These are phyloP conservation scores for Macropus fuliginosus DNA, from an alignment of 2,797 vertebrate genomes.

Conservation along the genomic window DNA sequence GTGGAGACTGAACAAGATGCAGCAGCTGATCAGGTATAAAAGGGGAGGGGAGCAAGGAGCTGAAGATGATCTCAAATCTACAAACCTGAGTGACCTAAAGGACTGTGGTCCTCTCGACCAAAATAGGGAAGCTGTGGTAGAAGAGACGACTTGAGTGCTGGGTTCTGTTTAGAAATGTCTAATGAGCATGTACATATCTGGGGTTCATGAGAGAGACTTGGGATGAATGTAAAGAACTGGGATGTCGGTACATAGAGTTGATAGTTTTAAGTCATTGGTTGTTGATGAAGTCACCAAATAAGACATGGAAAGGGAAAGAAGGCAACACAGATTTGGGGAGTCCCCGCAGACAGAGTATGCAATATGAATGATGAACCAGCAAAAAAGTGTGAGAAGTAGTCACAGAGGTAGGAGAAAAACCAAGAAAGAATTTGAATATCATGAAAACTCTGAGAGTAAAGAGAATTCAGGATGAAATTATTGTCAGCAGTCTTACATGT, in stretches of 20 bases:
- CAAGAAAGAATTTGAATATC: not conserved
- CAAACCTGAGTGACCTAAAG: too few species aligned
- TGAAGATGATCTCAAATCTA: too few species aligned
- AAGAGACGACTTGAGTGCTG: not conserved
- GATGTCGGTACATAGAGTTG: not conserved
- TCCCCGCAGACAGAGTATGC: not conserved
- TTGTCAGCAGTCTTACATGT: not conserved
- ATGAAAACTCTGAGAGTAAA: not conserved
- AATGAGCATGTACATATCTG: not conserved
- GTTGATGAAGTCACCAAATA: not conserved
- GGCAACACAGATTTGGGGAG: not conserved
- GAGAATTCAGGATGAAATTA: not conserved
- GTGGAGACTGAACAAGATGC: not conserved
- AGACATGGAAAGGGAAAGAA: not conserved
- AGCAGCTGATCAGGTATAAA: not conserved
- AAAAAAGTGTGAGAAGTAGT: not conserved
- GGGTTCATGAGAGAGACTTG: not conserved
- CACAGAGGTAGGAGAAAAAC: not conserved
- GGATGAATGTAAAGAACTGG: not conserved
- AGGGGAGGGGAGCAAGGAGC: too few species aligned
- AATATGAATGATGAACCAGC: not conserved
- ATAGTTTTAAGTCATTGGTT: not conserved
- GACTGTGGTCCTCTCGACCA: too few species aligned
- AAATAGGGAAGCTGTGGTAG: too few species aligned
- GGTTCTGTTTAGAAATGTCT: not conserved